These are phyloP conservation scores for Agriopis aurantiaria DNA, from an alignment of 2,888 invertebrate species.

Conservation along the genomic window DNA sequence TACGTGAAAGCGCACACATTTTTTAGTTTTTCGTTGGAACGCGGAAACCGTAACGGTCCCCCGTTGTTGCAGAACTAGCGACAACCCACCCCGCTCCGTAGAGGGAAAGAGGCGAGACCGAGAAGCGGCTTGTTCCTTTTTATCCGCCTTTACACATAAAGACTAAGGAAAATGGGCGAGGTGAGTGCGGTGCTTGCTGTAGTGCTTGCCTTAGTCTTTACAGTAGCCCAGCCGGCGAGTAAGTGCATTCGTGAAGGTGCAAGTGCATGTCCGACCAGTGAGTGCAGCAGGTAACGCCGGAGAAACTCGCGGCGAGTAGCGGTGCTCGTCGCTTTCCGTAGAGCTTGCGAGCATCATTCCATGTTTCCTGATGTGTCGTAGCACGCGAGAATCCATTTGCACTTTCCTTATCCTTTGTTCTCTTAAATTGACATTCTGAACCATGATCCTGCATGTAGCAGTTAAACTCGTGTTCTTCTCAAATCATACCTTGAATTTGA, in stretches of 20 bases:
- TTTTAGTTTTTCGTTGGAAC: slow-evolving; percentile 82
- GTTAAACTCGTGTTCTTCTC: slow-evolving; percentile 19
- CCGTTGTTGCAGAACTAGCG: slow-evolving; percentile 85
- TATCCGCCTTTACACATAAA: slow-evolving; percentile 82
- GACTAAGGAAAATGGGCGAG: slow-evolving; percentile 86
- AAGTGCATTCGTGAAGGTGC: slow-evolving; percentile 78
- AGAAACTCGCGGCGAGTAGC: slow-evolving; percentile 46
- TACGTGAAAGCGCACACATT: slow-evolving; percentile 82
- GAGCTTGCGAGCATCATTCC: slow-evolving; percentile 63
- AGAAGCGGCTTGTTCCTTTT: slow-evolving; percentile 82
- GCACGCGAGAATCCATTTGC: slow-evolving; percentile 58
- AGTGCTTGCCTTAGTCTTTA: slow-evolving; percentile 79
- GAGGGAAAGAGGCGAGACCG: slow-evolving; percentile 82
- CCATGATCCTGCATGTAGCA: slow-evolving; percentile 28
- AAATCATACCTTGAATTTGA: slow-evolving; percentile 24
- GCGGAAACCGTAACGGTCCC: slow-evolving; percentile 81
- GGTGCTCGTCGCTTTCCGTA: slow-evolving; percentile 58
- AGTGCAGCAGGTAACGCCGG: slow-evolving; percentile 65
- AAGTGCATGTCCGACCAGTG: slow-evolving; percentile 78
- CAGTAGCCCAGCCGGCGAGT: slow-evolving; percentile 64
- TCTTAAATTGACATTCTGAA: slow-evolving; percentile 30
- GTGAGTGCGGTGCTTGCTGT: slow-evolving; percentile 84
- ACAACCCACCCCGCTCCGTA: slow-evolving; percentile 80
- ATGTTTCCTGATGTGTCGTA: slow-evolving; percentile 51
- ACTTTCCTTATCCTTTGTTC: slow-evolving; percentile 51